A percentile compares a stretch with the other conserved stretches of the same genome.
These are phyloP conservation scores for Fundulus diaphanus DNA, from an alignment of 2,797 vertebrate genomes.

Conservation along the genomic window DNA sequence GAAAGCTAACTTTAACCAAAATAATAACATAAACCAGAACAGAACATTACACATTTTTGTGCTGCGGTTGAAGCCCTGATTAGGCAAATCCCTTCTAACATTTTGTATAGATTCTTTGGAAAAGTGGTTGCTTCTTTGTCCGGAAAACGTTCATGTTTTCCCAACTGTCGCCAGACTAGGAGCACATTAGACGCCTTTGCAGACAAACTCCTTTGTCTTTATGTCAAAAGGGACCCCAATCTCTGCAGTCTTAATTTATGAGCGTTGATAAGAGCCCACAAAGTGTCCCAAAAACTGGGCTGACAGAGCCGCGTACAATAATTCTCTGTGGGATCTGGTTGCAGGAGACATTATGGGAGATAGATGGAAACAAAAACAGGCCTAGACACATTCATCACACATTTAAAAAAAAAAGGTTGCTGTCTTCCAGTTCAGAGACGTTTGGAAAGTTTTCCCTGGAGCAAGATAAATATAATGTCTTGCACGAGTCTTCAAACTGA, in stretches of 20 bases:
- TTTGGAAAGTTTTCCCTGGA: too few species aligned
- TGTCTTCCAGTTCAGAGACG: too few species aligned
- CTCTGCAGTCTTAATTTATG: conserved; percentile 23
- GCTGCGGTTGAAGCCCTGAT: not conserved
- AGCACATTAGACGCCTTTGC: conserved; percentile 23
- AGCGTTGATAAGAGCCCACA: conserved; percentile 41
- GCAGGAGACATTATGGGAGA: conserved; percentile 19
- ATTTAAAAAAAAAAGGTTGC: too few species aligned
- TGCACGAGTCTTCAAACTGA: too few species aligned
- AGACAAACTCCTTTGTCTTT: conserved; percentile 23
- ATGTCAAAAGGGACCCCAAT: conserved; percentile 38
- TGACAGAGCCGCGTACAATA: conserved; percentile 17
- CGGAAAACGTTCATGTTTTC: conserved; percentile 9
- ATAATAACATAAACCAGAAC: too few species aligned
- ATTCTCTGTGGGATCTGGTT: conserved; percentile 49
- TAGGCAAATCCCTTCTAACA: not conserved
- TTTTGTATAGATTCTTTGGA: not conserved
- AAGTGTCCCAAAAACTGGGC: conserved; percentile 40
- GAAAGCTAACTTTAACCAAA: too few species aligned
- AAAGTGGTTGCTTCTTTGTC: conserved; percentile 20
- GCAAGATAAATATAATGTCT: too few species aligned
- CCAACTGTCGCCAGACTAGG: conserved; percentile 35
- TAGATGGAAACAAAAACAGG: not conserved
- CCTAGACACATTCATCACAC: conserved; percentile 3
- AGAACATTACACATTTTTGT: too few species aligned